These are phyloP conservation scores for Macrotrachela quadricornifera DNA, from an alignment of 1,140 invertebrate species.

Conservation along the genomic window DNA sequence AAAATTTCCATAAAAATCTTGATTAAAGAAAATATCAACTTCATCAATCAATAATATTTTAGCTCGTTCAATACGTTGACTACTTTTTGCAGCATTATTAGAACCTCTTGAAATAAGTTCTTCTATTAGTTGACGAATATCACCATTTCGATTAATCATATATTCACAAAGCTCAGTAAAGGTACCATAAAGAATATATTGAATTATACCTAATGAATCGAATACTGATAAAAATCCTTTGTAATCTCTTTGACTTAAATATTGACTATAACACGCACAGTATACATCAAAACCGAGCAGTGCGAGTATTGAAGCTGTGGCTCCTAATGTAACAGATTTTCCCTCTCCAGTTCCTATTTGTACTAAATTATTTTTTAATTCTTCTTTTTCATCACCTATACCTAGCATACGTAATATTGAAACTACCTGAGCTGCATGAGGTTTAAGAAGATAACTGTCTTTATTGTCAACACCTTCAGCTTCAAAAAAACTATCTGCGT, in stretches of 20 bases:
- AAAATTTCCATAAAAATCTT: neutral
- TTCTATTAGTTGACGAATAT: neutral
- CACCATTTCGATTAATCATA: neutral
- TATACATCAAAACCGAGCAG: neutral
- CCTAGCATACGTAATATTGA: neutral
- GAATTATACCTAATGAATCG: neutral
- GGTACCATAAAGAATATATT: neutral
- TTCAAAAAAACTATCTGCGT: neutral
- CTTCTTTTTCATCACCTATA: neutral
- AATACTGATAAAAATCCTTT: neutral
- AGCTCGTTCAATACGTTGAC: too few relatives aligned
- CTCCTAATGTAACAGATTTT: neutral
- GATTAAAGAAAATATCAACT: neutral
- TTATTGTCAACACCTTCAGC: neutral
- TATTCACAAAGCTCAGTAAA: neutral
- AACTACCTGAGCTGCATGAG: neutral
- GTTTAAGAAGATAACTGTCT: neutral
- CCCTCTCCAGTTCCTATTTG: slow-evolving; percentile 1
- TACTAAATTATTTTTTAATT: neutral
- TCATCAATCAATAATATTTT: neutral
- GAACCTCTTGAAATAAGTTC: neutral
- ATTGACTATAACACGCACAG: neutral
- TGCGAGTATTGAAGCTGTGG: neutral
- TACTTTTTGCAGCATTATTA: neutral
- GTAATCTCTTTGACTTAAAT: neutral